Evolutionary conservation across 2,797 vertebrate species (phyloP).

Genomic region (Myripristis murdjan): DNA sequence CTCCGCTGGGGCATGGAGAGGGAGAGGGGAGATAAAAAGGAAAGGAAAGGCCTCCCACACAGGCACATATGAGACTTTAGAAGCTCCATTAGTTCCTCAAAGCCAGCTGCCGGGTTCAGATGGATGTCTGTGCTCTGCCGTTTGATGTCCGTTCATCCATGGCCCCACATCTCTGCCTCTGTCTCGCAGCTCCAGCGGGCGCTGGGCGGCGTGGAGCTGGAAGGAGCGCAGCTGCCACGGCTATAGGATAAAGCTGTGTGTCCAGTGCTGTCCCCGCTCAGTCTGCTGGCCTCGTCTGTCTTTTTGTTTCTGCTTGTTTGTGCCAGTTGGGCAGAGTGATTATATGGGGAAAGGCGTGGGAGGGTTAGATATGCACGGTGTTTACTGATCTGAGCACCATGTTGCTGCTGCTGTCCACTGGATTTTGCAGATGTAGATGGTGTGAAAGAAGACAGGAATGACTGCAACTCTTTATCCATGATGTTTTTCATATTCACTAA

Average conservation of each 20-base stretch:
- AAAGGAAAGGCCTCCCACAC: constrained; percentile 74
- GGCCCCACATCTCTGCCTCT: constrained; percentile 68
- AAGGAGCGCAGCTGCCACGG: constrained; percentile 60
- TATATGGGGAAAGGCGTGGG: constrained; percentile 5
- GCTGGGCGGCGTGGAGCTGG: constrained; percentile 55
- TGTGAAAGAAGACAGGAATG: not conserved
- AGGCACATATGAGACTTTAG: constrained; percentile 69
- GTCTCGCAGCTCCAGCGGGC: constrained; percentile 53
- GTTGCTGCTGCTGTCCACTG: constrained; percentile 4
- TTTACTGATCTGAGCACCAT: constrained; percentile 19
- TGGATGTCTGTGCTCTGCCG: constrained; percentile 64
- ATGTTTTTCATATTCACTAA: constrained; percentile 10
- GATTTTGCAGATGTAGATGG: not conserved
- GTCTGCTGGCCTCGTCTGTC: constrained; percentile 13
- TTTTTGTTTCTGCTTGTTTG: constrained; percentile 34
- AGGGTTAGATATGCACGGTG: constrained; percentile 26
- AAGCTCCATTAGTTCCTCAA: constrained; percentile 75
- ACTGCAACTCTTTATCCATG: no score
- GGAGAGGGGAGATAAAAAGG: constrained; percentile 60
- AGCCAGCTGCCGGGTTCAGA: constrained; percentile 76
- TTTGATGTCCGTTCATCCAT: constrained; percentile 76
- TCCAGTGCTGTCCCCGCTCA: constrained; percentile 21
- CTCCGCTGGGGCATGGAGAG: constrained; percentile 19
- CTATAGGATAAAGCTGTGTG: constrained; percentile 57
- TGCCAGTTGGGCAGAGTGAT: constrained; percentile 20